Percentiles rank a stretch among this genome's conserved stretches.
Conservation (phyloP, 1,140 invertebrate genomes). For the Leptinotarsa undecemlineata region DNA sequence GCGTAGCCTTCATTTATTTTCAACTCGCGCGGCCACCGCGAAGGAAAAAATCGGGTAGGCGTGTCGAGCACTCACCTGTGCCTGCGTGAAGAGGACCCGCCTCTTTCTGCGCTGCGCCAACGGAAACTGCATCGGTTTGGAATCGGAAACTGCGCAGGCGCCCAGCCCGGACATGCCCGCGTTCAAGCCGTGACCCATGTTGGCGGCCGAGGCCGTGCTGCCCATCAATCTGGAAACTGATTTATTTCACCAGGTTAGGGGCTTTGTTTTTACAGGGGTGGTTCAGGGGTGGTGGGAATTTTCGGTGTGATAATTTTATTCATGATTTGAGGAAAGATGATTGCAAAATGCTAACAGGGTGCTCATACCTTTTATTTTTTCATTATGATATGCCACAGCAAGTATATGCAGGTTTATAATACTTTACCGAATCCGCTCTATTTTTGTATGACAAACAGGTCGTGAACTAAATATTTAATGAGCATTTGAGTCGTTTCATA, state of each 20-base stretch:
- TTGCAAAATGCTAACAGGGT: no score
- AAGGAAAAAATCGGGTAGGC: slow-evolving; percentile 21
- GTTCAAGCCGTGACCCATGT: slow-evolving; percentile 85
- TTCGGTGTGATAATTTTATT: not conserved
- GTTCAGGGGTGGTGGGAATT: not conserved
- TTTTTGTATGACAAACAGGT: no score
- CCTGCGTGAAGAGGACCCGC: slow-evolving; percentile 96
- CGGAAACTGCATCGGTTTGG: slow-evolving; percentile 90
- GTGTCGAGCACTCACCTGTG: slow-evolving; percentile 69
- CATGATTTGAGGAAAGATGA: no score
- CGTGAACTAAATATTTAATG: no score
- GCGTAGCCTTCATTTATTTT: slow-evolving; percentile 6
- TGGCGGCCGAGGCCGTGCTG: slow-evolving; percentile 70
- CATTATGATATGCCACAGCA: no score
- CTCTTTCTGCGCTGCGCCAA: slow-evolving; percentile 89
- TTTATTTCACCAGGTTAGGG: not conserved
- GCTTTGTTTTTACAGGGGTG: not conserved
- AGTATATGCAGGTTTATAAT: no score
- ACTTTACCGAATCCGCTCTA: no score
- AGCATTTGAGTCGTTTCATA: no score
- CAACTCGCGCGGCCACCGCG: slow-evolving; percentile 9
- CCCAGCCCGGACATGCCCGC: slow-evolving; percentile 77
- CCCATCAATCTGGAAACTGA: slow-evolving; percentile 89
- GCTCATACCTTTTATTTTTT: no score
- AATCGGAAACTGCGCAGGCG: slow-evolving; percentile 75